These are phyloP conservation scores for Drosophila burlai DNA, from an alignment of 1,140 invertebrate genomes.

Conservation along the genomic window DNA sequence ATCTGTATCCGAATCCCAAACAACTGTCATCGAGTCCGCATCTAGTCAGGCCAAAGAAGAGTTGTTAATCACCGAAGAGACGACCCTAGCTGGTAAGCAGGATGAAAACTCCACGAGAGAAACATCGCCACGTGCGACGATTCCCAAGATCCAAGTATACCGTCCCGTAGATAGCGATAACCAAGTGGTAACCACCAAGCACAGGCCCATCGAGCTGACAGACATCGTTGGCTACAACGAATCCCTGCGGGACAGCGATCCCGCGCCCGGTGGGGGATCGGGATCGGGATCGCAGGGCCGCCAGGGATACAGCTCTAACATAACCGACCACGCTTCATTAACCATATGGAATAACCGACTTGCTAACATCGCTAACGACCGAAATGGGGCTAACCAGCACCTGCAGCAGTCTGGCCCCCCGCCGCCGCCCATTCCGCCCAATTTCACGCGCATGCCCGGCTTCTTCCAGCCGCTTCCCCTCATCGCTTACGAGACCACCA, in stretches of 20 bases:
- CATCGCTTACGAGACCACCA: constrained; percentile 81
- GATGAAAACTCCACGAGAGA: constrained; percentile 22
- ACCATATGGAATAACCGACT: constrained; percentile 78
- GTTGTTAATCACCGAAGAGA: constrained; percentile 28
- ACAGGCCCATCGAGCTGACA: constrained; percentile 68
- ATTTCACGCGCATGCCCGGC: constrained; percentile 80
- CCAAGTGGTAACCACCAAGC: constrained; percentile 48
- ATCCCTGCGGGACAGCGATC: constrained; percentile 68
- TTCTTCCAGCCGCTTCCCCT: constrained; percentile 84
- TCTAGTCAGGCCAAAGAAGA: constrained; percentile 28
- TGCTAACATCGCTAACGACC: constrained; percentile 58
- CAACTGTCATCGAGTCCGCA: constrained; percentile 17
- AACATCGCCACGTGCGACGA: constrained; percentile 29
- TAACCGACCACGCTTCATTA: constrained; percentile 77
- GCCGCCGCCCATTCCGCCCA: constrained; percentile 75
- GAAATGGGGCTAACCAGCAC: constrained; percentile 42
- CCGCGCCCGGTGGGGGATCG: constrained; percentile 30
- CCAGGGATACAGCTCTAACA: constrained; percentile 63
- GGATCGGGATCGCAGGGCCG: constrained; percentile 44
- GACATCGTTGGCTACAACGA: constrained; percentile 76
- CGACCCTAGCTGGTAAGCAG: constrained; percentile 64
- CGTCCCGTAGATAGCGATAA: constrained; percentile 49
- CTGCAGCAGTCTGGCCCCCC: constrained; percentile 59
- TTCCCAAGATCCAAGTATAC: constrained; percentile 56
- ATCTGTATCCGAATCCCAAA: neutral